phyloP scores from a whole-genome alignment of 2,797 vertebrate genomes.

The Eulemur mongoz region DNA sequence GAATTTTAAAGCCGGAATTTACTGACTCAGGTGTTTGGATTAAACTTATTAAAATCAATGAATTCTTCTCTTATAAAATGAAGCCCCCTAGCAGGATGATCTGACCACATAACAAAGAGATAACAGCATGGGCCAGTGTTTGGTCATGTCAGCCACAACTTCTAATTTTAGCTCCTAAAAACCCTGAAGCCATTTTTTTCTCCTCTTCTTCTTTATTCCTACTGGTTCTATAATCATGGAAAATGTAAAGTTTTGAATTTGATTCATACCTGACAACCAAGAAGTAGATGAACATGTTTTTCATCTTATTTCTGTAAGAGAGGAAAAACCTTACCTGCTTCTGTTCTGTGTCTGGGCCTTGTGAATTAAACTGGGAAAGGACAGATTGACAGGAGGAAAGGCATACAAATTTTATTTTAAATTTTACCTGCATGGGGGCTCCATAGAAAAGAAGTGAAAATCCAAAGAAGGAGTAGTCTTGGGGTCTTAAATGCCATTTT shows the following conservation, averaged over 20 bases:
- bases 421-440: background rate
- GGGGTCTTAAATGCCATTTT: background rate
- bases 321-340: background rate
- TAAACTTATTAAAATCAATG: background rate
- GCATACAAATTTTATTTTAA: background rate
- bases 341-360: background rate
- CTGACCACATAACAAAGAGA: background rate
- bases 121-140: background rate
- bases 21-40: background rate
- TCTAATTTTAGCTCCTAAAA: background rate
- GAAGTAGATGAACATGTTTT: background rate
- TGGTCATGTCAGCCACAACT: background rate
- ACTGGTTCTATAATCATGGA: background rate
- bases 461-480: background rate
- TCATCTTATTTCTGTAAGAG: background rate
- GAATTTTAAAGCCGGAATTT: slow-evolving; percentile 33
- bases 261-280: background rate
- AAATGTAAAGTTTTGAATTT: background rate
- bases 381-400: background rate
- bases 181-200: background rate
- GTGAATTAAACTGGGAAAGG: background rate
- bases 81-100: background rate
- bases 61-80: background rate
- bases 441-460: background rate
- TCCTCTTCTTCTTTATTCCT: background rate